phyloP scores from a whole-genome alignment of 2,888 invertebrate genomes.

The Eupeodes luniger region DNA sequence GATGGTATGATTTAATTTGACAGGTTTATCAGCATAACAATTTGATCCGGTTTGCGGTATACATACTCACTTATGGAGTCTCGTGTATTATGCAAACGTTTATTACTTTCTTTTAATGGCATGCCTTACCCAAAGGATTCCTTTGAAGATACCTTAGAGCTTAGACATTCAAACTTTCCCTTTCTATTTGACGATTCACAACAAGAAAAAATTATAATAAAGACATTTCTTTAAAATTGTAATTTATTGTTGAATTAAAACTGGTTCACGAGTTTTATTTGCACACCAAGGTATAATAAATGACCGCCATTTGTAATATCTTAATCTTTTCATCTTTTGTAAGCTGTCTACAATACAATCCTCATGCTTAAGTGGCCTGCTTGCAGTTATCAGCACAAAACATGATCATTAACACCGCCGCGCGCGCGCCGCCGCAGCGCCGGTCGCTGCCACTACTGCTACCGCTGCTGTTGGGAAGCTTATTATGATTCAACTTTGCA shows the following conservation, averaged over 20 bases:
- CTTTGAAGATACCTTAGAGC: constrained; percentile 28
- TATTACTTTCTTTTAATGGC: constrained; percentile 40
- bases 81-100: constrained; percentile 50
- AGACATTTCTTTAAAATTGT: constrained; percentile 13
- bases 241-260: constrained; percentile 15
- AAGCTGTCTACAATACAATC: constrained; percentile 37
- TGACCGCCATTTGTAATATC: constrained; percentile 38
- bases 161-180: constrained; percentile 46
- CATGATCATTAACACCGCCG: constrained; percentile 31
- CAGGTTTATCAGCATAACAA: constrained; percentile 10
- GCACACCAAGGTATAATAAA: constrained; percentile 23
- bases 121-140: constrained; percentile 42
- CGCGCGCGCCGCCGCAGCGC: too few relatives aligned
- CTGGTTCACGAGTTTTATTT: constrained; percentile 19
- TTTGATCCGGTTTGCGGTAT: constrained; percentile 51
- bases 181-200: constrained; percentile 1
- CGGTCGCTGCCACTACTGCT: too few relatives aligned
- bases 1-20: not conserved
- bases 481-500: constrained; percentile 24
- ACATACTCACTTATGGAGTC: constrained; percentile 1
- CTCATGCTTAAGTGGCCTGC: constrained; percentile 14
- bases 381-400: constrained; percentile 35
- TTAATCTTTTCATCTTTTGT: constrained; percentile 43
- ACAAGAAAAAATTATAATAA: constrained; percentile 10
- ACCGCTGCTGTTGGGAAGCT: not conserved